Evolutionary conservation across 2,888 invertebrate species (phyloP), one percentile per base, ranked within the genome.

Genomic region (Macrophya annulata): DNA sequence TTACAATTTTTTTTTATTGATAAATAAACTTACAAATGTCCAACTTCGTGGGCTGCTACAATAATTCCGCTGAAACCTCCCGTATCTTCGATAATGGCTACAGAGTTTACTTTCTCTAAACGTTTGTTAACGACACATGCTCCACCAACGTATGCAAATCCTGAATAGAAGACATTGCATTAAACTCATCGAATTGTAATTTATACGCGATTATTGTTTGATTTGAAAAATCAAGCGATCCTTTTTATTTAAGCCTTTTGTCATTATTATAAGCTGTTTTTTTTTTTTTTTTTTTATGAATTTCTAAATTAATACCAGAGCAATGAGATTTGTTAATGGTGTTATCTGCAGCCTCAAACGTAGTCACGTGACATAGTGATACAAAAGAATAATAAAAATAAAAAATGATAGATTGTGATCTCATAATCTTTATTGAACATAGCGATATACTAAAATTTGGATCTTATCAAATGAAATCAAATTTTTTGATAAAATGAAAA

Each of bases 11-110:
- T 31, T 37, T 31, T 17, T 5, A 55, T 37, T 17, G 17, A 51
- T 15, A 31, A 48, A 40, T 68, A 31, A 83, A 96, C 98, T 97
- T 95, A 98, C 98, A 99, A 96, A 95, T 99, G 98, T 90, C 98
- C 98, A 89, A 98, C 98, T 97, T 99, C 98, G 93, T 99, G 98
- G 88, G 98, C 98, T 86, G 98, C 98, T 1, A 99, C 98, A 92
- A 99, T 99, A 92, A 99, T 98, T 87, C 98, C 98, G 90, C 98
- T 98, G 95, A 98, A 99, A 89, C 98, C 98, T 89, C 98, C 98
- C 59, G 98, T 98, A 93, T 99, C 98, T 94, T 99, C 98, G 92
- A 99, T 98, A 91, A 99, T 99, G 90, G 98, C 98, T 86, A 98
- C 98, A 85, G 98, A 98, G 95, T 99, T 99, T 89, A 98, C 98